These are phyloP conservation scores for Heliconius congener DNA, from an alignment of 1,140 invertebrate species.

Conservation along the genomic window DNA sequence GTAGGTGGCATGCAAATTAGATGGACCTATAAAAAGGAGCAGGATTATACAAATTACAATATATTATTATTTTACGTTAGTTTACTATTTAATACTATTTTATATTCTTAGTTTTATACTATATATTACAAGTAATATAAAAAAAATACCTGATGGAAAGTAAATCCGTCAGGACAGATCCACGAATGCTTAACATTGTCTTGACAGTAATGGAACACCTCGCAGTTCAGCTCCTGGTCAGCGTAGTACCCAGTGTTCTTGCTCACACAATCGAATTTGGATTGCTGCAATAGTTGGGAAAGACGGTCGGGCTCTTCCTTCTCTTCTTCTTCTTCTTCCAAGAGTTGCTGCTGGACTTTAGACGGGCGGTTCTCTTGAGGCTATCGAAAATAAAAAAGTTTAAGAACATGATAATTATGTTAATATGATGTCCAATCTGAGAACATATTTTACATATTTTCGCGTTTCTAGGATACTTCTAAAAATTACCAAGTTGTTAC, in stretches of 20 bases:
- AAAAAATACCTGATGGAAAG: constrained; percentile 91
- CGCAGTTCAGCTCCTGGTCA: constrained; percentile 93
- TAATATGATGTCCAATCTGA: no score
- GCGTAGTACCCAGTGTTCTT: constrained; percentile 95
- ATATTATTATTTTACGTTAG: no score
- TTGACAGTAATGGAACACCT: constrained; percentile 97
- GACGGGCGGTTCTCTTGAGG: constrained; percentile 63
- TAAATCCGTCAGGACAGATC: constrained; percentile 95
- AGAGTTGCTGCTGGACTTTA: constrained; percentile 57
- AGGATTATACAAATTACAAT: no score
- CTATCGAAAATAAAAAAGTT: constrained; percentile 34
- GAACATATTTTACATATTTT: no score
- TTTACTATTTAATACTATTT: neutral
- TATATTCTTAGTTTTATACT: neutral
- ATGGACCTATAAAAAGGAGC: constrained; percentile 85
- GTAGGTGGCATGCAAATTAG: constrained; percentile 95
- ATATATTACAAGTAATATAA: neutral
- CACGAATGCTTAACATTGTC: constrained; percentile 94
- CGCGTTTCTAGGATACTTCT: no score
- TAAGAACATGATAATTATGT: no score
- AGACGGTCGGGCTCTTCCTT: constrained; percentile 93
- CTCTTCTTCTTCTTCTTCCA: constrained; percentile 84
- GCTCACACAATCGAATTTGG: constrained; percentile 90
- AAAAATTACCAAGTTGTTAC: no score
- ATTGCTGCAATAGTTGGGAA: constrained; percentile 89